Percentiles rank a stretch among this genome's conserved stretches.
Evolutionary conservation across 2,113 vertebrate species (phyloP).

Genomic region (Synodontis membranacea): DNA sequence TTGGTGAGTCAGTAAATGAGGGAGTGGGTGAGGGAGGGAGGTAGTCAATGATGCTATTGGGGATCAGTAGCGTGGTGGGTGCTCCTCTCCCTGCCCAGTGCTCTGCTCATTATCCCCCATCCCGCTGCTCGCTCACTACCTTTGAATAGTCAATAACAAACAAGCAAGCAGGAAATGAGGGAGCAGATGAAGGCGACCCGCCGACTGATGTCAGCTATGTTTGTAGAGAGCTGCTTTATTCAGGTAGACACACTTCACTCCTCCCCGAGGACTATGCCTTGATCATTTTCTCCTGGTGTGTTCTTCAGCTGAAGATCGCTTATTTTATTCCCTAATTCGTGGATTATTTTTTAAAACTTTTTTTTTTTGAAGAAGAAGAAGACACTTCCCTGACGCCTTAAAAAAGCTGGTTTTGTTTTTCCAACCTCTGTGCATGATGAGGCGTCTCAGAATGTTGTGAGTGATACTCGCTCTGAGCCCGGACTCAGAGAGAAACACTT

Average conservation of each 20-base stretch:
- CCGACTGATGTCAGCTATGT: conserved; percentile 36
- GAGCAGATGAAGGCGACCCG: conserved; percentile 42
- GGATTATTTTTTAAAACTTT: conserved; percentile 22
- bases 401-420: background rate
- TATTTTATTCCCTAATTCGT: background rate
- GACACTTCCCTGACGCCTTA: background rate
- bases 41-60: conserved; percentile 35
- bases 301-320: background rate
- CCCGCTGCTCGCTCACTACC: conserved; percentile 52
- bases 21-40: conserved; percentile 3
- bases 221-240: conserved; percentile 23
- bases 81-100: conserved; percentile 44
- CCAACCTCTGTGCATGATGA: background rate
- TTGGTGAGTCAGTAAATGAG: conserved; percentile 30
- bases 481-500: background rate
- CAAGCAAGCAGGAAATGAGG: conserved; percentile 48
- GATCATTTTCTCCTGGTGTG: conserved; percentile 16
- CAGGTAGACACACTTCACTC: conserved; percentile 32
- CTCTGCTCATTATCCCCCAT: conserved; percentile 54
- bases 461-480: background rate
- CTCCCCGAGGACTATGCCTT: conserved; percentile 17
- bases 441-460: background rate
- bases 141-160: conserved; percentile 58
- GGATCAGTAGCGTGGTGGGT: conserved; percentile 46
- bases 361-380: too few relatives aligned